Conservation (phyloP, 2,113 vertebrate species). For the Coreoperca whiteheadi region DNA sequence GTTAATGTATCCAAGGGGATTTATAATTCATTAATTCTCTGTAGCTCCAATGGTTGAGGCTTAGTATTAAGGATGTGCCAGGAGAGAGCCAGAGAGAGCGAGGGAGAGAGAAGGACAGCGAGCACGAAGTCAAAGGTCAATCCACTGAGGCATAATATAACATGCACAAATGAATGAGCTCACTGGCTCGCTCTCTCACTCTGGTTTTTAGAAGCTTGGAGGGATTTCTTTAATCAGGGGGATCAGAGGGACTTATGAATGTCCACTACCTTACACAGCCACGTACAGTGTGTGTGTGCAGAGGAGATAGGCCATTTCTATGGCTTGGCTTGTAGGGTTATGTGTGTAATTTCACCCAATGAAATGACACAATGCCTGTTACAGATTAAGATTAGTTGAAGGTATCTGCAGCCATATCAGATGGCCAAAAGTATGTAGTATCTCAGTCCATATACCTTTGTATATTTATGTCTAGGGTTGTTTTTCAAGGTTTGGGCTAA, state of each 20-base stretch:
- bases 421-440: not conserved
- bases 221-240: constrained; percentile 77
- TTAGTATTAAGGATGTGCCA: constrained; percentile 71
- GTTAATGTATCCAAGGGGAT: constrained; percentile 74
- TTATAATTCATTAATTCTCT: constrained; percentile 79
- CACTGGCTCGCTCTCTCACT: constrained; percentile 27
- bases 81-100: constrained; percentile 27
- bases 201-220: constrained; percentile 46
- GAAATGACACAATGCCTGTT: constrained; percentile 18
- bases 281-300: constrained; percentile 41
- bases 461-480: constrained; percentile 1
- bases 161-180: constrained; percentile 71
- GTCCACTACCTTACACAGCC: constrained; percentile 71
- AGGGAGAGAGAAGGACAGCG: constrained; percentile 6
- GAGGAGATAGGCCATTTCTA: constrained; percentile 24
- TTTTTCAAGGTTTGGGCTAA: constrained; percentile 10
- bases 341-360: constrained; percentile 12
- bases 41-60: constrained; percentile 67
- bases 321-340: constrained; percentile 20
- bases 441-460: not conserved
- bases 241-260: constrained; percentile 75
- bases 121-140: constrained; percentile 71
- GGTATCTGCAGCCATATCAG: constrained; percentile 1
- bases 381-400: constrained; percentile 21
- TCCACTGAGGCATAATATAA: constrained; percentile 73